Evolutionary conservation across 2,888 invertebrate species (phyloP), one percentile per base, ranked within the genome.

Genomic region (Smittia sp.): DNA sequence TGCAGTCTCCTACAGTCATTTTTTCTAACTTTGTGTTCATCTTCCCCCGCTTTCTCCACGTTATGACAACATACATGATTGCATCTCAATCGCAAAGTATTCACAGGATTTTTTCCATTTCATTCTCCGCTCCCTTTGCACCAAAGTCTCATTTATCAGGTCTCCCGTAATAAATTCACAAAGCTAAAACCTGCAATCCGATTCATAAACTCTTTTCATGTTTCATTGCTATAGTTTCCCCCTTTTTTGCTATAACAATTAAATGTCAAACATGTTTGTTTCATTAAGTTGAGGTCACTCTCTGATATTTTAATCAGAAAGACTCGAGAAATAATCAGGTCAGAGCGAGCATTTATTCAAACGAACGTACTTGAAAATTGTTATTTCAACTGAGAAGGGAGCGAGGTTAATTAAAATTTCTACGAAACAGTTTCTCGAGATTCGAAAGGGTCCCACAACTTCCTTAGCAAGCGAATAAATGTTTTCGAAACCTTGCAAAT

Each of bases 11-110:
- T 13, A 39, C 39, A 62, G 7, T 62, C 62, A 62, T 22, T 62
- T 62, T 52, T 24, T 24, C n/a, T 3, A 62, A 62, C 62, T 24
- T 22, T 62, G 20, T 24, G 25, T 62, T 62, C 52, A 18, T 52
- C 15, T 24, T 62, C 62, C 20, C 22, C 20, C 7, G 1, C n/a
- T 52, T 52, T 62, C 22, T 62, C 11, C 22, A 62, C 15, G 62
- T 62, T 62, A 62, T 62, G 62, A 62, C 62, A 62, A 62, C 62
- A 62, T 62, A 22, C n/a, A 32, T 46, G 46, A 46, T 46, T 46
- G 46, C 46, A 46, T n/a, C 46, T 46, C 15, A n/a, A 46, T 46
- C n/a, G 46, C n/a, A 46, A 46, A 11, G 39, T 13, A 39, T 13
- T 46, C 15, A 2, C 46, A 2, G 11, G 2, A 6, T 46, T 46